Evolutionary conservation across 2,797 vertebrate genomes (phyloP), one percentile per base, ranked within the genome.

Genomic region (Alectoris magna): DNA sequence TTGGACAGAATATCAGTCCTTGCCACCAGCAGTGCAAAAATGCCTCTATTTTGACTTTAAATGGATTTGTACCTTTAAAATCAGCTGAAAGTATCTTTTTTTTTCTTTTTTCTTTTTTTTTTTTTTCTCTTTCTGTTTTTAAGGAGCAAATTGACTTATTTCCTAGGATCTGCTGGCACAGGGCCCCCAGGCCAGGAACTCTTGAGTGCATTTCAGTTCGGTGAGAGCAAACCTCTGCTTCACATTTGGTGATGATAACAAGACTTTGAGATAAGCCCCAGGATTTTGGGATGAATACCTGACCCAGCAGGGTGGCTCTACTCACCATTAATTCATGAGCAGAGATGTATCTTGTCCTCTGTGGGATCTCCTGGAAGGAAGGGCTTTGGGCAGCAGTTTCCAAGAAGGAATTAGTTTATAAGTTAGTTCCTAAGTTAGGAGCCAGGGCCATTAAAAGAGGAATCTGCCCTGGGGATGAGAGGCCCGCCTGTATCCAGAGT

Each of bases 371-470:
- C 84, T 87, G 94, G 90, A 88, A 91, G 60, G 44, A 84, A 39
- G 10, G 43, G 29, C n/a, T 91, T 71, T 62, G 88, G 86, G 56
- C 71, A 87, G 49, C 24, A 24, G 29, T 64, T 77, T 91, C 81
- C 86, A 76, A 94, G 66, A n/a, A 82, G 55, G 88, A 94, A 88
- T 91, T 73, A 80, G 29, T 6, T 96, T 91, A 95, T 96, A 90
- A 96, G 93, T 94, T 84, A 91, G 81, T 93, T 93, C 94, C 94
- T 90, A 85, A 95, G 5, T 26, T 67, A 41, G 48, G 14, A 59
- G 82, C 91, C 89, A 88, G 74, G 49, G 66, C 82, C 71, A 90
- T 95, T 94, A 84, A 84, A 87, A 62, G 78, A 93, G 79, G 82
- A 91, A 84, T 86, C 91, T 75, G 75, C 77, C 87, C 56, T 4